Percentiles rank a stretch among this genome's conserved stretches.
These are phyloP conservation scores for Scolanthus callimorphus DNA, from an alignment of 92 coral and sea anemone species.

Conservation along the genomic window DNA sequence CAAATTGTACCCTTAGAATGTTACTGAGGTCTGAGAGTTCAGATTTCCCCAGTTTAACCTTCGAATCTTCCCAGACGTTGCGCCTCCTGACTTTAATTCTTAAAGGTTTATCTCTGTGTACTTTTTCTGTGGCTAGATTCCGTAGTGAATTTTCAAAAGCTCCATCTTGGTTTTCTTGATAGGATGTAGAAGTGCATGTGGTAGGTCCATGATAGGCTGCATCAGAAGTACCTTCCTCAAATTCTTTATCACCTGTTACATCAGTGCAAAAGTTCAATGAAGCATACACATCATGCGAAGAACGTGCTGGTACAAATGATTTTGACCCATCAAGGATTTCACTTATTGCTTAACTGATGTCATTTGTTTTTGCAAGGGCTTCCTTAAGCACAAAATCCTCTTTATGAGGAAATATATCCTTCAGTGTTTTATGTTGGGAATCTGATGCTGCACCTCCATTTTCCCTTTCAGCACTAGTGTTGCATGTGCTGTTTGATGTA, in stretches of 20 bases:
- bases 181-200: slow-evolving; percentile 4
- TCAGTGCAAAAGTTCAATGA: slow-evolving; percentile 38
- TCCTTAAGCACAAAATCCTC: slow-evolving; percentile 10
- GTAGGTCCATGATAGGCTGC: slow-evolving; percentile 11
- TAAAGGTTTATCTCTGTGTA: slow-evolving; percentile 28
- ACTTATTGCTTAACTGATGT: slow-evolving; percentile 30
- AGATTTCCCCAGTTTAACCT: too few species aligned
- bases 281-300: slow-evolving; percentile 36
- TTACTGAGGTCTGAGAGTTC: too few species aligned
- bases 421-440: too few species aligned
- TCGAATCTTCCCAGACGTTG: too few species aligned
- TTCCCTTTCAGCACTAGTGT: slow-evolving; percentile 2
- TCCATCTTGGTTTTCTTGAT: slow-evolving; percentile 10
- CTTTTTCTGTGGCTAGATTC: slow-evolving; percentile 25
- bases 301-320: slow-evolving; percentile 15
- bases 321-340: slow-evolving; percentile 10
- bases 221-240: slow-evolving; percentile 10
- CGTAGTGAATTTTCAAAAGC: slow-evolving; percentile 12
- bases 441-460: too few species aligned
- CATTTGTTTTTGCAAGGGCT: slow-evolving; percentile 21
- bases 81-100: too few species aligned
- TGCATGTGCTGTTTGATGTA: slow-evolving; percentile 17
- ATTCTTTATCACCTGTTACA: slow-evolving; percentile 19
- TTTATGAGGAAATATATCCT: too few species aligned
- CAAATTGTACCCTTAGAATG: too few species aligned